Evolutionary conservation across 2,888 invertebrate genomes (phyloP), one percentile per base, ranked within the genome.

Genomic region (Eupeodes luniger): DNA sequence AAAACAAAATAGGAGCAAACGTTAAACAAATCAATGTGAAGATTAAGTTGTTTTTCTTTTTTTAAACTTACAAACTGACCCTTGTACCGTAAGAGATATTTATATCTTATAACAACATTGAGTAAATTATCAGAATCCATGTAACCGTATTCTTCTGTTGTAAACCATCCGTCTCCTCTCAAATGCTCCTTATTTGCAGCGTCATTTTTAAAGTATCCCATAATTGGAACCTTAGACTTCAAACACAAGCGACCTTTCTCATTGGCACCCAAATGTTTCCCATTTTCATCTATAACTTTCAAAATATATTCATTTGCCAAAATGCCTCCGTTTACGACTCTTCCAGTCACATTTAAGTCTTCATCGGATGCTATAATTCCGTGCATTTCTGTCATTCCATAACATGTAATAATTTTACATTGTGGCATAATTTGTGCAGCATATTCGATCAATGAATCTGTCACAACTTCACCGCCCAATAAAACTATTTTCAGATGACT

Each of bases 361-460:
- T 89, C 88, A 72, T 89, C 87, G 12, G 86, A 79, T 11, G 89
- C 85, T 11, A 90, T 78, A 5, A 55, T 59, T 16, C 90, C 86
- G 12, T 83, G 62, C 4, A 89, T 47, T 36, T 90, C 90, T 0
- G 90, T 85, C 90, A 90, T 89, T 12, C 89, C 89, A 51, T 90
- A 90, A 19, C 85, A 76, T 10, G 69, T 80, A 19, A 85, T 74
- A 2, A 90, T 10, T 53, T 36, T 76, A 14, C 85, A 85, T 12
- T 89, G 77, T 34, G 81, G 27, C 0, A 84, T 74, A 53, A 81
- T 51, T 64, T 83, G 0, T 62, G 74, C 62, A 81, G 70, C 16
- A 66, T 14, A 1, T 76, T 64, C 3, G 47, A 81, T 0, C 89
- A 90, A 4, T 83, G 90, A 62, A 83, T 27, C 59, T 66, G 75